phyloP scores from a whole-genome alignment of 1,140 invertebrate species.

The Cydia fagiglandana region DNA sequence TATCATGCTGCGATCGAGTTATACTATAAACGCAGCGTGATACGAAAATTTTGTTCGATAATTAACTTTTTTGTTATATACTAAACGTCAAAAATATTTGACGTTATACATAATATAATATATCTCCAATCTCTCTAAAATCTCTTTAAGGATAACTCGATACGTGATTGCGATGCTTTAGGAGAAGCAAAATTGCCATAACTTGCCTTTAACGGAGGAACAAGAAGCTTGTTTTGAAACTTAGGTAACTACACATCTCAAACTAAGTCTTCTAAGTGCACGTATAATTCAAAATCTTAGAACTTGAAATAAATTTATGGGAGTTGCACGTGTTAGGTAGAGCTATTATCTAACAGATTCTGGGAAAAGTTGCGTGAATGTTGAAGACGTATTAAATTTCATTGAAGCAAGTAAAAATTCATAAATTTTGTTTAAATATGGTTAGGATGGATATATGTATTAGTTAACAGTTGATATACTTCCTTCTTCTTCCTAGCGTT shows the following conservation, averaged over 20 bases:
- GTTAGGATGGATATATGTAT: no score
- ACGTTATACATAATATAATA: no score
- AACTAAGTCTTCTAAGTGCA: constrained; percentile 31
- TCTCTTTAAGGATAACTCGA: neutral
- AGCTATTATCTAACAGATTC: constrained; percentile 18
- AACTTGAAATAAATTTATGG: constrained; percentile 32
- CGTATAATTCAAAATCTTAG: constrained; percentile 27
- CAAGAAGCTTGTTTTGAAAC: constrained; percentile 30
- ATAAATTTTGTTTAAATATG: no score
- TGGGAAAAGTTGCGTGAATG: neutral
- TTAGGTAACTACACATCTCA: constrained; percentile 29
- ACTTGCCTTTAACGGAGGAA: constrained; percentile 4
- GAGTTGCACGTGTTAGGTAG: constrained; percentile 28
- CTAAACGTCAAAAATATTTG: no score
- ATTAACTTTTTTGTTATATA: no score
- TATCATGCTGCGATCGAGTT: no score
- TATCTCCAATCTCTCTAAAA: no score
- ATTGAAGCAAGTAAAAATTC: neutral
- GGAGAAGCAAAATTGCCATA: neutral
- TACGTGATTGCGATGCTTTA: neutral
- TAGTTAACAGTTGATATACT: no score
- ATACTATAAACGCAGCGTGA: no score
- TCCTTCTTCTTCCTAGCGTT: no score
- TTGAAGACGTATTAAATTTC: neutral
- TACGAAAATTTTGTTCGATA: no score